These are phyloP conservation scores for Oryzias melastigma DNA, from an alignment of 2,113 vertebrate genomes.

Conservation along the genomic window DNA sequence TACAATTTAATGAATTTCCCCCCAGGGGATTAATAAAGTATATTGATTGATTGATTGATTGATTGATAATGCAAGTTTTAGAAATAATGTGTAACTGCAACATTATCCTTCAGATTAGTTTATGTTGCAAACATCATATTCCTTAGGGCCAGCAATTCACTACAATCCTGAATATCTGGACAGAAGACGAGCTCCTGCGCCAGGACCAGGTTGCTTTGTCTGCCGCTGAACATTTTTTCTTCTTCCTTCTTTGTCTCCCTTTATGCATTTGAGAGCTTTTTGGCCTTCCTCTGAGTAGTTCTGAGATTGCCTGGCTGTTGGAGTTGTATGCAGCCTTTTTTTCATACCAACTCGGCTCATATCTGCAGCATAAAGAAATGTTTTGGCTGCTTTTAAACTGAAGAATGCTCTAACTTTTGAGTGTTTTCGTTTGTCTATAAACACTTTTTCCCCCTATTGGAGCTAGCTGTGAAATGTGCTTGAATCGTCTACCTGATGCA, in stretches of 20 bases:
- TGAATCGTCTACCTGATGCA: constrained; percentile 26
- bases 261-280: constrained; percentile 21
- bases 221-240: constrained; percentile 26
- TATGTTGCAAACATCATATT: constrained; percentile 58
- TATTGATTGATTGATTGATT: too few species aligned
- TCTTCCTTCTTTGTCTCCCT: constrained; percentile 30
- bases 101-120: constrained; percentile 16
- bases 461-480: constrained; percentile 39
- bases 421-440: constrained; percentile 25
- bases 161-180: constrained; percentile 79
- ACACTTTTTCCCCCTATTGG: constrained; percentile 11
- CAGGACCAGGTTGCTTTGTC: constrained; percentile 73
- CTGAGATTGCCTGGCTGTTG: constrained; percentile 32
- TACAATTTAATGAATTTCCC: too few species aligned
- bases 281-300: constrained; percentile 15
- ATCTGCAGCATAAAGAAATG: constrained; percentile 18
- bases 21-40: too few species aligned
- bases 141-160: constrained; percentile 73
- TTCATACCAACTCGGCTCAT: constrained; percentile 41
- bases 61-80: constrained; percentile 19
- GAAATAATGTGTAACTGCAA: not conserved
- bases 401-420: constrained; percentile 41
- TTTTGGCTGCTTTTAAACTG: constrained; percentile 27
- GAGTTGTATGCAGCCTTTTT: constrained; percentile 37
- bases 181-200: constrained; percentile 63